Conservation (phyloP, 2,113 vertebrate genomes). For the Sinocyclocheilus anshuiensis region DNA sequence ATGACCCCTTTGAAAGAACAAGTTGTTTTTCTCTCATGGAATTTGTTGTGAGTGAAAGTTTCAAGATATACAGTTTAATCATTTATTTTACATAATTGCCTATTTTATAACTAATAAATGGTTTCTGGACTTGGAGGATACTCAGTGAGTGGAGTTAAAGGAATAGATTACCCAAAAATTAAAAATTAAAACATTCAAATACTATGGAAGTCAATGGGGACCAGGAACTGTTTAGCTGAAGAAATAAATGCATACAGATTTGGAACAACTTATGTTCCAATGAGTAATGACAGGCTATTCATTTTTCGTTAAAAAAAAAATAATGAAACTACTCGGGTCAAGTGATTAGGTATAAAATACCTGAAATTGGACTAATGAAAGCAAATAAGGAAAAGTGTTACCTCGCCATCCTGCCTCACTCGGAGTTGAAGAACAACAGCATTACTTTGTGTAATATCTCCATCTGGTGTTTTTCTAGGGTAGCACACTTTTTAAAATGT, state of each 20-base stretch:
- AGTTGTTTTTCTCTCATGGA: not conserved
- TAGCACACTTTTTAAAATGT: not conserved
- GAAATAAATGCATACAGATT: not conserved
- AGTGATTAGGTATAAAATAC: not conserved
- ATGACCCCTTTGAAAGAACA: not conserved
- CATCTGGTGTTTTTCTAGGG: constrained; percentile 12
- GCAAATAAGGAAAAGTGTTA: not conserved
- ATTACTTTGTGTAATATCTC: not conserved
- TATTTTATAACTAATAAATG: not conserved
- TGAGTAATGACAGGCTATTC: not conserved
- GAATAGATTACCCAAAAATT: not conserved
- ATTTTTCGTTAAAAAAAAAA: not conserved
- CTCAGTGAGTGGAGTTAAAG: not conserved
- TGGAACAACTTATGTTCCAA: not conserved
- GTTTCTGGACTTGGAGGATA: not conserved
- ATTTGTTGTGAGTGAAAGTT: not conserved
- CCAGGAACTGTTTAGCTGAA: not conserved
- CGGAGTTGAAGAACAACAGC: not conserved
- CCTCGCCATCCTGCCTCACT: not conserved
- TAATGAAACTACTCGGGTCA: not conserved
- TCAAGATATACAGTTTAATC: not conserved
- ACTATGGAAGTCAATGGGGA: not conserved
- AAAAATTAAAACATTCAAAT: too few relatives aligned
- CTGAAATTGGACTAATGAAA: not conserved
- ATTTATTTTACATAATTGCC: not conserved